These are phyloP conservation scores for Cinclus cinclus DNA, from an alignment of 2,113 vertebrate species.

Conservation along the genomic window DNA sequence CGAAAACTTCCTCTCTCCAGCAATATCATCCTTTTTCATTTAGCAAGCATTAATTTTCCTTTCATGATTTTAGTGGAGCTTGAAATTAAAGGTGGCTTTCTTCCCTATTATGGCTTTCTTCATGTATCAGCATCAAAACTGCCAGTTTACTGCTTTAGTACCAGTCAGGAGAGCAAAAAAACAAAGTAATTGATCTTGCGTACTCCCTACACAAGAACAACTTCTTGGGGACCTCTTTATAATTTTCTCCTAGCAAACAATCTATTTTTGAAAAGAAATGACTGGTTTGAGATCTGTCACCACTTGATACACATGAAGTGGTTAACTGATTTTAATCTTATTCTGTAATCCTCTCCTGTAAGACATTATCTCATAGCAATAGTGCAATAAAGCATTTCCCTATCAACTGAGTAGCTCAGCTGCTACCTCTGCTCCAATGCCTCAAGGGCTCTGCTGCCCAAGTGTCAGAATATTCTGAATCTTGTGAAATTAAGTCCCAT, in stretches of 20 bases:
- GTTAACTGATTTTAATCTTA: not conserved
- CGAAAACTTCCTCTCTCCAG: conserved; percentile 8
- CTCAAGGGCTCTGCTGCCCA: not conserved
- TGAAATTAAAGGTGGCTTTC: conserved; percentile 60
- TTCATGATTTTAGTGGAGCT: conserved; percentile 49
- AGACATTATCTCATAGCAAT: not conserved
- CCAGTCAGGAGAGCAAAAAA: not conserved
- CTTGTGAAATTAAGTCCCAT: not conserved
- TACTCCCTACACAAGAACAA: not conserved
- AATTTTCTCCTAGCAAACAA: not conserved
- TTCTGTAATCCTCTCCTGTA: not conserved
- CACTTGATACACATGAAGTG: not conserved
- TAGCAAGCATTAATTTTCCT: conserved; percentile 57
- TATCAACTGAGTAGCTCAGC: not conserved
- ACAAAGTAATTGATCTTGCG: not conserved
- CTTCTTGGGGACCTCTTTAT: not conserved
- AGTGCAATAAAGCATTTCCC: not conserved
- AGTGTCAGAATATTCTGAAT: not conserved
- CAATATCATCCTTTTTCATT: conserved; percentile 14
- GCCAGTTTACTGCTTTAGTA: not conserved
- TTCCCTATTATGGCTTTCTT: not conserved
- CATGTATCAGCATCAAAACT: not conserved
- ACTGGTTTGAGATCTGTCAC: not conserved
- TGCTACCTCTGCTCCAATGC: not conserved
- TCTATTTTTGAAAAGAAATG: not conserved